phyloP scores from a whole-genome alignment of 2,113 vertebrate genomes.

The Cromileptes altivelis region DNA sequence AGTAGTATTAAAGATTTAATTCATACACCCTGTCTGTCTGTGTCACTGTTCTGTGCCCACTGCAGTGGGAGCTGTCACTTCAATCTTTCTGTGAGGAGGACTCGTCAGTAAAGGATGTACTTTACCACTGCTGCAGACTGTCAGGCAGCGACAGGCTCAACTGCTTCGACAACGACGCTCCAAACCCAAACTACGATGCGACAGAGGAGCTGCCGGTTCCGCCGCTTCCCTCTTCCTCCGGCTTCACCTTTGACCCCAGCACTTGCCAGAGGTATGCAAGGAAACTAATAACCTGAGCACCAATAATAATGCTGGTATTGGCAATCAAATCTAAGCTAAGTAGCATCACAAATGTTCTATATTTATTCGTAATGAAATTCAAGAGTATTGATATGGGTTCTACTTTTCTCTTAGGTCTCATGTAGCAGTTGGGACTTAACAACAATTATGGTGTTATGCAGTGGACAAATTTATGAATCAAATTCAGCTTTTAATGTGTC shows the following conservation, averaged over 20 bases:
- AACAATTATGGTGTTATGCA: not conserved
- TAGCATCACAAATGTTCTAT: not conserved
- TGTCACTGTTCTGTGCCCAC: conserved; percentile 19
- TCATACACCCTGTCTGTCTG: conserved; percentile 12
- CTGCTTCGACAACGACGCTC: conserved; percentile 76
- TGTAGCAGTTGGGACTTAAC: not conserved
- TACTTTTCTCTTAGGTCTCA: not conserved
- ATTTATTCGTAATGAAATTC: not conserved
- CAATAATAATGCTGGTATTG: not conserved
- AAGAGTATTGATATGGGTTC: not conserved
- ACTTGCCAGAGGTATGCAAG: conserved; percentile 72
- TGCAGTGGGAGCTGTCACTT: conserved; percentile 80
- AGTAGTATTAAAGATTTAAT: conserved; percentile 11
- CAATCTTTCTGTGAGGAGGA: conserved; percentile 75
- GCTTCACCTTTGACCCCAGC: conserved; percentile 73
- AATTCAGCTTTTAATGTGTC: not conserved
- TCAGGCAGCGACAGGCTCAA: not conserved
- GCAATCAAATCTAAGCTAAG: not conserved
- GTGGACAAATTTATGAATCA: not conserved
- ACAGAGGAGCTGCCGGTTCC: conserved; percentile 22
- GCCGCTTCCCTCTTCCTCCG: not conserved
- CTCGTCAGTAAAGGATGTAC: conserved; percentile 69
- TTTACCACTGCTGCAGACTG: conserved; percentile 76
- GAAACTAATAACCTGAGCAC: not conserved
- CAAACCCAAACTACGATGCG: conserved; percentile 71